A percentile compares a stretch with the other conserved stretches of the same genome.
Evolutionary conservation across 2,113 vertebrate genomes (phyloP).

Genomic region (Dromas ardeola): DNA sequence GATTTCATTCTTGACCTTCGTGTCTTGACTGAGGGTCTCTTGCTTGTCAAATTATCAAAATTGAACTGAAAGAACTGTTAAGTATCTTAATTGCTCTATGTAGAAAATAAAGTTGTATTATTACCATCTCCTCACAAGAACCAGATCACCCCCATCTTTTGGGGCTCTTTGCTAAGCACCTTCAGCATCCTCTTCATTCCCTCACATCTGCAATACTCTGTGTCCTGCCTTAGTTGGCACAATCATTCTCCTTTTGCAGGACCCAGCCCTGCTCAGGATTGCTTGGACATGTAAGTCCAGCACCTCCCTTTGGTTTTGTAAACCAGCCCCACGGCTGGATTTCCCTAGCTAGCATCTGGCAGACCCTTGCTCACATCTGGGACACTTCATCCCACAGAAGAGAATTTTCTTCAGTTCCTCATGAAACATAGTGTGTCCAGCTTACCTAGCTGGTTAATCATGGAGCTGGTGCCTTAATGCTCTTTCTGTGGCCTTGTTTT

Average conservation of each 20-base stretch:
- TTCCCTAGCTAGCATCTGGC: neutral
- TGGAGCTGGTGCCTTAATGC: neutral
- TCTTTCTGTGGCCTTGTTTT: neutral
- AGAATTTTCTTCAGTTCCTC: neutral
- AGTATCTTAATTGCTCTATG: neutral
- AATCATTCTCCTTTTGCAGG: neutral
- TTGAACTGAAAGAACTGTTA: neutral
- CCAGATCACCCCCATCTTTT: neutral
- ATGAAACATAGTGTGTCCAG: neutral
- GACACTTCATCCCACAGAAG: neutral
- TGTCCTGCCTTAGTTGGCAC: neutral
- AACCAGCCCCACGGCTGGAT: neutral
- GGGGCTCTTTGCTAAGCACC: neutral
- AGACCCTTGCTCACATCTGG: neutral
- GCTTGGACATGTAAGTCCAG: neutral
- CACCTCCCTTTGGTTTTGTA: neutral
- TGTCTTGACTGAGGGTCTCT: neutral
- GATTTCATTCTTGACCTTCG: neutral
- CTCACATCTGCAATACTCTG: neutral
- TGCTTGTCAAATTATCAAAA: neutral
- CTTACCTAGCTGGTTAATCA: neutral
- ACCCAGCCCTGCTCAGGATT: neutral
- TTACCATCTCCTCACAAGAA: neutral
- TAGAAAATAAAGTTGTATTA: neutral
- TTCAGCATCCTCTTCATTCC: neutral